These are phyloP conservation scores for Gadus macrocephalus DNA, from an alignment of 2,113 vertebrate species.

Conservation along the genomic window DNA sequence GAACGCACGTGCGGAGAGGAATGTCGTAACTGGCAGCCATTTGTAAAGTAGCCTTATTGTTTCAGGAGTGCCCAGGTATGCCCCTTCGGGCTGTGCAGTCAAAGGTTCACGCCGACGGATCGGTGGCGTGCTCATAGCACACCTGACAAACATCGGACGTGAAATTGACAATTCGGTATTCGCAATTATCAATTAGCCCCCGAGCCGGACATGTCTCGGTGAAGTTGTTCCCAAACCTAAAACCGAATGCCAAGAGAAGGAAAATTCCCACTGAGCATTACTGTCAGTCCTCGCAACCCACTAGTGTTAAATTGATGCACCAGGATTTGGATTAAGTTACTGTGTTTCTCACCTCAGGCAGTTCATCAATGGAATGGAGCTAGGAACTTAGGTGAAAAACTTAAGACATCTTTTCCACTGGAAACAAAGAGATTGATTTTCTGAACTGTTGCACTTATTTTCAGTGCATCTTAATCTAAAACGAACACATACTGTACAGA, in stretches of 20 bases:
- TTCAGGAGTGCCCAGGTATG: conserved; percentile 47
- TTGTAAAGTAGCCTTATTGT: conserved; percentile 53
- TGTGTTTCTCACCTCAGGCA: conserved; percentile 28
- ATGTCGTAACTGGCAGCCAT: conserved; percentile 58
- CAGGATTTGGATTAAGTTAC: conserved; percentile 38
- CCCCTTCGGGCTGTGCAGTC: conserved; percentile 26
- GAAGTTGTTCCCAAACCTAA: not conserved
- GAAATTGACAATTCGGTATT: conserved; percentile 32
- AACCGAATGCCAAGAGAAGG: conserved; percentile 12
- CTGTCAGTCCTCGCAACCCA: conserved; percentile 18
- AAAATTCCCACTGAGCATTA: conserved; percentile 5
- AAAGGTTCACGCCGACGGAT: conserved; percentile 47
- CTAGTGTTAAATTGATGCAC: conserved; percentile 29
- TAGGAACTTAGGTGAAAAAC: not conserved
- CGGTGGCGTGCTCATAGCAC: conserved; percentile 32
- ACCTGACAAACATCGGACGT: conserved; percentile 29
- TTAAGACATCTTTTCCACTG: conserved; percentile 2
- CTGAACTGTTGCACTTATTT: conserved; percentile 6
- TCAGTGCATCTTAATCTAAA: not conserved
- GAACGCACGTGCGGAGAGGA: conserved; percentile 43
- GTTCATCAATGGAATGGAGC: conserved; percentile 38
- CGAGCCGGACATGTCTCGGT: conserved; percentile 4
- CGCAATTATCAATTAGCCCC: conserved; percentile 24
- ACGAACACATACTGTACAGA: too few species aligned
- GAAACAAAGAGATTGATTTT: conserved; percentile 24